Conservation (phyloP, 2,797 vertebrate genomes). For the Myripristis murdjan region DNA sequence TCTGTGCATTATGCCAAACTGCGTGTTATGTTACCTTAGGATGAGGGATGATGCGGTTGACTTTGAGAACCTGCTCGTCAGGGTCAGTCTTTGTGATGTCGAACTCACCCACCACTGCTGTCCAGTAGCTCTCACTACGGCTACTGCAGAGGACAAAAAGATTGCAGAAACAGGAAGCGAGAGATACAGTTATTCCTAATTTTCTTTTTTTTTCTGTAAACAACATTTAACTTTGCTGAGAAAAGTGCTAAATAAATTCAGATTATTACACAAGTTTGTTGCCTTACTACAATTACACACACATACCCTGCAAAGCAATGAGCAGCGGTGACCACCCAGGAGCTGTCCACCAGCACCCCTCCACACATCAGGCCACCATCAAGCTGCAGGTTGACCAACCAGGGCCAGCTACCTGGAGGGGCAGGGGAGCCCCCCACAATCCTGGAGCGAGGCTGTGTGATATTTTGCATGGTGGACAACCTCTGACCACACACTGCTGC, state of each 20-base stretch:
- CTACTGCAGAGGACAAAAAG: constrained; percentile 78
- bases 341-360: constrained; percentile 91
- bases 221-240: no score
- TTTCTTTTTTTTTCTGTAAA: no score
- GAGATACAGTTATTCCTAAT: background rate
- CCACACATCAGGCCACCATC: constrained; percentile 94
- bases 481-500: constrained; percentile 91
- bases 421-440: constrained; percentile 93
- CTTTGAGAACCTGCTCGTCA: constrained; percentile 86
- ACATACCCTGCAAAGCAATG: constrained; percentile 94
- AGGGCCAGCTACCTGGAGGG: constrained; percentile 92
- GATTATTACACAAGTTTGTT: constrained; percentile 3
- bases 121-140: constrained; percentile 92
- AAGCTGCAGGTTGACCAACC: constrained; percentile 93
- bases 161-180: background rate
- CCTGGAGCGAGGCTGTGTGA: constrained; percentile 85
- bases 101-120: constrained; percentile 91
- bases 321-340: constrained; percentile 95
- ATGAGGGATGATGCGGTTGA: constrained; percentile 93
- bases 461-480: constrained; percentile 68
- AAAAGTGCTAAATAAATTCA: no score
- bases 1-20: no score
- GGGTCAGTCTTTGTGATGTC: constrained; percentile 87
- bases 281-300: background rate
- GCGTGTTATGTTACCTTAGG: constrained; percentile 87